Conservation (phyloP, 2,113 vertebrate species). For the Ginglymostoma cirratum region DNA sequence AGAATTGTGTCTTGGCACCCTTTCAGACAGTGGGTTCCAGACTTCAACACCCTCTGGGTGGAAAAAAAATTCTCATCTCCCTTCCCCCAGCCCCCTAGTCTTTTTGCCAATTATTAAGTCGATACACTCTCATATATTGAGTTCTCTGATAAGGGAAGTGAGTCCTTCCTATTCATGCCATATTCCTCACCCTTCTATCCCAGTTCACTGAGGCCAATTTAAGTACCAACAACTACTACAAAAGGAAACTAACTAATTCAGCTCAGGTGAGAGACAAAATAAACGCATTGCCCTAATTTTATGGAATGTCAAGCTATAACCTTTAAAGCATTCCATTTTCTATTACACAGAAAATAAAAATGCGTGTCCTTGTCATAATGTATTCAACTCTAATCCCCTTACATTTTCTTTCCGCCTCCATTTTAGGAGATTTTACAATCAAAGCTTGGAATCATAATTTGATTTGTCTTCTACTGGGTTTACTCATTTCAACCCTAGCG, state of each 20-base stretch:
- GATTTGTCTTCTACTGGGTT: not conserved
- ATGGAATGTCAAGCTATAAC: not conserved
- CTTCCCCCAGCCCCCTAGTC: no score
- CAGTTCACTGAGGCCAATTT: not conserved
- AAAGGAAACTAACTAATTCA: not conserved
- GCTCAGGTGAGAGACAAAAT: not conserved
- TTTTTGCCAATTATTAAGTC: no score
- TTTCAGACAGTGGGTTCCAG: no score
- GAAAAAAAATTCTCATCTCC: no score
- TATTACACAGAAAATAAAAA: not conserved
- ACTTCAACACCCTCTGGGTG: no score
- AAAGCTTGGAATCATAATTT: not conserved
- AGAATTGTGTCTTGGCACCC: no score
- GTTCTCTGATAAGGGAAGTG: no score
- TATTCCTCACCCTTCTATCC: not conserved
- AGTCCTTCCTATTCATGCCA: no score
- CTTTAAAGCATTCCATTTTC: not conserved
- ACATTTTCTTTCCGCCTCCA: not conserved
- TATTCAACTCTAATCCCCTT: not conserved
- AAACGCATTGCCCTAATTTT: not conserved
- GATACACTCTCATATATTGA: no score
- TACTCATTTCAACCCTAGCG: not conserved
- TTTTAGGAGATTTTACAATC: not conserved
- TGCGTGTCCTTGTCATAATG: not conserved
- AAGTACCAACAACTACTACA: not conserved